Evolutionary conservation across 2,113 vertebrate genomes (phyloP).

Genomic region (Rhineura floridana): DNA sequence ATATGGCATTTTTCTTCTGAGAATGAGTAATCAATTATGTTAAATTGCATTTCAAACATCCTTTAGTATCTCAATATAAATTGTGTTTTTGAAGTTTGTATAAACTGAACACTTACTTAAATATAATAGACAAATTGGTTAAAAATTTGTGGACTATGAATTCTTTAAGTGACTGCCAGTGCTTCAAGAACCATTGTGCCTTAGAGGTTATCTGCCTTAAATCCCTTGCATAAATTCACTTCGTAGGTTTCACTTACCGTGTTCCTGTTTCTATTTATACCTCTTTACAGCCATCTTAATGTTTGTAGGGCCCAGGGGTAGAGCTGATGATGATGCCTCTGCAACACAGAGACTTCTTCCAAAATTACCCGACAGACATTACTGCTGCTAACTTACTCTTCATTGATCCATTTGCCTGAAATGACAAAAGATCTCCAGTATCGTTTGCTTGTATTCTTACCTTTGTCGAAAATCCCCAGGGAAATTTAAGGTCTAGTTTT

Average conservation of each 20-base stretch:
- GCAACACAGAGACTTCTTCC: fast-evolving
- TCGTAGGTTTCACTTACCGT: conserved; percentile 2
- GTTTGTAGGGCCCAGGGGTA: not conserved
- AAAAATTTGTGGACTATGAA: not conserved
- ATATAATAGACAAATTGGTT: not conserved
- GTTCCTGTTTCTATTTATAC: not conserved
- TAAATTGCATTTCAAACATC: not conserved
- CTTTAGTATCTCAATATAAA: not conserved
- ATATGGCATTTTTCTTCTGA: not conserved
- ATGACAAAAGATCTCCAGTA: not conserved
- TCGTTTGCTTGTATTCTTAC: not conserved
- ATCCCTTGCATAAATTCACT: not conserved
- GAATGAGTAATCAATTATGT: not conserved
- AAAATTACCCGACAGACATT: fast-evolving
- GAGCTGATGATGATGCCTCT: fast-evolving
- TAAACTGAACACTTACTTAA: not conserved
- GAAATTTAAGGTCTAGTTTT: not conserved
- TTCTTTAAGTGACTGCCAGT: not conserved
- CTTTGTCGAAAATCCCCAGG: not conserved
- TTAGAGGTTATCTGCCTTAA: not conserved
- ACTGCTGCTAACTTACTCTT: not conserved
- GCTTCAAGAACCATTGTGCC: too few species aligned
- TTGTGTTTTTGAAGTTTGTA: not conserved
- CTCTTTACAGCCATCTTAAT: not conserved
- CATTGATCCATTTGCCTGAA: not conserved